These are phyloP conservation scores for Stenoptilia bipunctidactyla DNA, from an alignment of 2,888 invertebrate genomes.

Conservation along the genomic window DNA sequence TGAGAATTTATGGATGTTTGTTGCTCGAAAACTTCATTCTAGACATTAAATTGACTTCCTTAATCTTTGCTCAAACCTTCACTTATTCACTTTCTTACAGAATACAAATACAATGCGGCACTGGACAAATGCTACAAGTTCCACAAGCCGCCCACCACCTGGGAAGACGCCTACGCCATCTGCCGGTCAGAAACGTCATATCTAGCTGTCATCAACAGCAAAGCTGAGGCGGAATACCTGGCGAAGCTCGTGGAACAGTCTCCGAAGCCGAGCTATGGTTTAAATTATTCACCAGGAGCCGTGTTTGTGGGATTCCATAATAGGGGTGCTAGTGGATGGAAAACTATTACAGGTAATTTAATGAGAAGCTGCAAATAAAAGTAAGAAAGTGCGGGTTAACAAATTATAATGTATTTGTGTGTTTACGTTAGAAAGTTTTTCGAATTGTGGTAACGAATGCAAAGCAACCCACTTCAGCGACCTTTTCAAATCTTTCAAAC, in stretches of 20 bases:
- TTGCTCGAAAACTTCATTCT: no score
- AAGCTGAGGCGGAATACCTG: constrained; percentile 14
- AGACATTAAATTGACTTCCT: no score
- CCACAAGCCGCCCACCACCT: constrained; percentile 15
- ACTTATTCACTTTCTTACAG: constrained; percentile 2
- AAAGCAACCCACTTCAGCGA: no score
- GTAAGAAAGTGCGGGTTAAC: no score
- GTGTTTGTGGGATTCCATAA: not conserved
- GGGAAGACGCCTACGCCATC: constrained; percentile 17
- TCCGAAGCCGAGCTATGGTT: not conserved
- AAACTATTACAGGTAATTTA: no score
- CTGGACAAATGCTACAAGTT: constrained; percentile 17
- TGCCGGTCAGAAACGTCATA: constrained; percentile 18
- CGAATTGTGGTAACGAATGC: no score
- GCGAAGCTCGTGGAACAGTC: constrained; percentile 8
- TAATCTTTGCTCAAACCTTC: no score
- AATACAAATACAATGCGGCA: constrained; percentile 9
- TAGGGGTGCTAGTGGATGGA: not conserved
- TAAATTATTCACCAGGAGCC: not conserved
- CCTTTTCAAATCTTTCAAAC: no score
- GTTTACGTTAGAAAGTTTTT: no score
- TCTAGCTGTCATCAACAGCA: constrained; percentile 16
- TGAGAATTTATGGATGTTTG: no score
- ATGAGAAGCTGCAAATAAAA: no score
- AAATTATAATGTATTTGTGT: no score